phyloP scores from a whole-genome alignment of 2,797 vertebrate genomes.

The Vespertilio murinus region DNA sequence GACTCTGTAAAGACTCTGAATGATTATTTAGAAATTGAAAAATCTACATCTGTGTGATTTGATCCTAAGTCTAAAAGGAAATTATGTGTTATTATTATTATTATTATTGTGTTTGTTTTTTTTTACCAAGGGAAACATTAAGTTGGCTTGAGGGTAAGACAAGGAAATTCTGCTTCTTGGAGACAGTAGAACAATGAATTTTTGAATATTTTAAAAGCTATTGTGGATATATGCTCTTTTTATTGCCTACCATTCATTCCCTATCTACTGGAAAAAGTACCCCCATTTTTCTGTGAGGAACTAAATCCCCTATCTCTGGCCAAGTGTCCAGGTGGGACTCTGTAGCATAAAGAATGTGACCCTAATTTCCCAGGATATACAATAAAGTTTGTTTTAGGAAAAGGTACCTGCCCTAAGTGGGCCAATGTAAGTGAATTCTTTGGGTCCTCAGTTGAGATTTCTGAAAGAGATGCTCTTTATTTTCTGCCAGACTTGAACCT shows the following conservation, averaged over 20 bases:
- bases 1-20: neutral
- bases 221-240: neutral
- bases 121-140: neutral
- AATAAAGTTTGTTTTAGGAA: neutral
- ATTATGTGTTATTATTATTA: neutral
- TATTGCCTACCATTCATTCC: neutral
- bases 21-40: neutral
- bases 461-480: constrained; percentile 1
- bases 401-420: neutral
- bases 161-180: neutral
- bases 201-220: neutral
- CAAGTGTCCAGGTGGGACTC: neutral
- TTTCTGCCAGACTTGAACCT: constrained; percentile 15
- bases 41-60: neutral
- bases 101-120: neutral
- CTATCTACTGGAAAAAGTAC: neutral
- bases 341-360: neutral
- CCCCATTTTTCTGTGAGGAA: neutral
- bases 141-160: neutral
- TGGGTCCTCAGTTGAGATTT: neutral
- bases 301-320: neutral
- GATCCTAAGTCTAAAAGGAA: neutral
- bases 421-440: constrained; percentile 3
- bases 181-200: neutral
- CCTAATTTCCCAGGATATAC: neutral